Percentiles rank a stretch among this genome's conserved stretches.
phyloP scores from a whole-genome alignment of 2,888 invertebrate genomes.

The Rotaria sp. region DNA sequence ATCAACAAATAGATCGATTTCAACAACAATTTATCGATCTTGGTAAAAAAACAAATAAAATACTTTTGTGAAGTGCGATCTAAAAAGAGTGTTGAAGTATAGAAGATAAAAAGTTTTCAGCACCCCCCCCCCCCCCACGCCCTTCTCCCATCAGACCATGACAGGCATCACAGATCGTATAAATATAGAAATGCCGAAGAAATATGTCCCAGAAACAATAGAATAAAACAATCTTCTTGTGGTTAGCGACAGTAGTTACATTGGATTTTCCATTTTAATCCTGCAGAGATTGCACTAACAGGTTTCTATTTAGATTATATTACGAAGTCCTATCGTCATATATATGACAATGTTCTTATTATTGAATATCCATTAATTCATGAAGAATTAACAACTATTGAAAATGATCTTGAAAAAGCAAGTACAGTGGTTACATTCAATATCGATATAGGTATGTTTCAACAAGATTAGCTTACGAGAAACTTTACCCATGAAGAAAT shows the following conservation, averaged over 20 bases:
- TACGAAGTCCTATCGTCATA: slow-evolving; percentile 71
- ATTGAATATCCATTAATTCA: slow-evolving; percentile 80
- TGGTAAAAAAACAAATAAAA: slow-evolving; percentile 49
- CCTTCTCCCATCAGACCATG: too few relatives aligned
- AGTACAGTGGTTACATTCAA: slow-evolving; percentile 57
- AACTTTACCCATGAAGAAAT: neutral
- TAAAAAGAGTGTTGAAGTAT: too few relatives aligned
- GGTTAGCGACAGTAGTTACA: too few relatives aligned
- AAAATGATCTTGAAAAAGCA: slow-evolving; percentile 71
- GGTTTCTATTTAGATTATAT: slow-evolving; percentile 46
- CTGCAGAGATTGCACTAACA: too few relatives aligned
- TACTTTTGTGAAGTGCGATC: too few relatives aligned
- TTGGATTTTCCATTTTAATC: too few relatives aligned
- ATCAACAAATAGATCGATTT: slow-evolving; percentile 68
- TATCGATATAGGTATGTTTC: neutral
- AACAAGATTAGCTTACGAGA: neutral
- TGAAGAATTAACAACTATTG: slow-evolving; percentile 74
- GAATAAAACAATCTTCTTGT: too few relatives aligned
- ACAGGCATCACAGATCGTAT: too few relatives aligned
- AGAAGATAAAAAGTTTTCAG: too few relatives aligned
- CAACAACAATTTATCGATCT: slow-evolving; percentile 75
- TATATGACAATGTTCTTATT: slow-evolving; percentile 69
- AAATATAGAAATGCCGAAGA: too few relatives aligned
- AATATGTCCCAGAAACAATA: too few relatives aligned
- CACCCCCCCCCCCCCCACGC: too few relatives aligned